Percentiles rank a stretch among this genome's conserved stretches.
Evolutionary conservation across 2,888 invertebrate species (phyloP).

Genomic region (Erebia aethiops): DNA sequence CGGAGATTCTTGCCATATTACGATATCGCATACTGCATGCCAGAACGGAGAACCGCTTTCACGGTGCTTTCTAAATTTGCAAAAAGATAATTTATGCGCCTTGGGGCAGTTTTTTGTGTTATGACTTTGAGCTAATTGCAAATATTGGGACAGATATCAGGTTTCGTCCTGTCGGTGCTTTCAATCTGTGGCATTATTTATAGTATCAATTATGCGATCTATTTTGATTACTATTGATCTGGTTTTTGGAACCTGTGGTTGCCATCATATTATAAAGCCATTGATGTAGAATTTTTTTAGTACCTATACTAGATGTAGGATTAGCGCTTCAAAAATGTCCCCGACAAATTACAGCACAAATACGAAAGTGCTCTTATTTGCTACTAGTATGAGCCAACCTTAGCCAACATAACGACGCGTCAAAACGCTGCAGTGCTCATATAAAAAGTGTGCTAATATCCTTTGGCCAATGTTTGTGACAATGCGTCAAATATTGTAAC

Average conservation of each 20-base stretch:
- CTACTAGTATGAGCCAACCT: too few species aligned
- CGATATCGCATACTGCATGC: slow-evolving; percentile 61
- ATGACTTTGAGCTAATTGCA: slow-evolving; percentile 9
- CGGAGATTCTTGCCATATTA: slow-evolving; percentile 67
- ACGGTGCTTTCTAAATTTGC: slow-evolving; percentile 70
- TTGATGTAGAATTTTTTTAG: too few species aligned
- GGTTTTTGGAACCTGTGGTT: background rate
- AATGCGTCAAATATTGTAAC: too few species aligned
- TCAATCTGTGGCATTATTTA: background rate
- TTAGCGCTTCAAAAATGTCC: too few species aligned
- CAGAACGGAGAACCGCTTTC: slow-evolving; percentile 61
- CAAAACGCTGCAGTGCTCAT: too few species aligned
- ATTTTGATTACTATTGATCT: background rate
- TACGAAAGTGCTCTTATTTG: too few species aligned
- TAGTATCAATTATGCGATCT: background rate
- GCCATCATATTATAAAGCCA: background rate
- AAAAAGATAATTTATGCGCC: slow-evolving; percentile 58
- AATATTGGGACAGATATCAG: slow-evolving; percentile 12
- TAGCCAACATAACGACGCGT: too few species aligned
- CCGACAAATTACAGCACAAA: too few species aligned
- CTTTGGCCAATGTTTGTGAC: too few species aligned
- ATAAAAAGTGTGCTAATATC: too few species aligned
- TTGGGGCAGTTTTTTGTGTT: slow-evolving; percentile 32
- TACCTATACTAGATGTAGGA: too few species aligned
- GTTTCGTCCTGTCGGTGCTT: slow-evolving; percentile 1